Conservation (phyloP, 2,797 vertebrate species). For the Leucoraja ocellata region DNA sequence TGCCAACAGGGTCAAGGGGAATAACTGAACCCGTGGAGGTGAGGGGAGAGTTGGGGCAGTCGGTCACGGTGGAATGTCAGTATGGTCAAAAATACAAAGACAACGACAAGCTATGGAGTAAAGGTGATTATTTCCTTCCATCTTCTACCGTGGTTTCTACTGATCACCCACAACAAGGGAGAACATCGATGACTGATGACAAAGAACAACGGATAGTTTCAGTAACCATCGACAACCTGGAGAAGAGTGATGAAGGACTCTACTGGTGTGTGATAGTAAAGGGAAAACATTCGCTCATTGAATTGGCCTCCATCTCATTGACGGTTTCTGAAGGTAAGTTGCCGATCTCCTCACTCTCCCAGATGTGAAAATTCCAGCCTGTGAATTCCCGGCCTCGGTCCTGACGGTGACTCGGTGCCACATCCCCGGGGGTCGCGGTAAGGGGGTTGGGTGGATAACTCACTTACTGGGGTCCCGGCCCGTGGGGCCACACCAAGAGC, state of each 20-base stretch:
- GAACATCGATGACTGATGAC: background rate
- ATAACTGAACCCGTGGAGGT: background rate
- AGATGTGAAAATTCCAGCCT: too few species aligned
- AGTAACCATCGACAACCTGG: constrained; percentile 5
- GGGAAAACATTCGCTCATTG: too few species aligned
- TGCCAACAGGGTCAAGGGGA: background rate
- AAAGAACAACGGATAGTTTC: constrained; percentile 3
- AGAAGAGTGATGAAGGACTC: background rate
- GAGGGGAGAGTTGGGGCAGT: background rate
- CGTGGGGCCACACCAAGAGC: too few species aligned
- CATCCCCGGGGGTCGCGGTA: too few species aligned
- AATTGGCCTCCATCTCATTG: too few species aligned
- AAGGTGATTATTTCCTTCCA: accelerated
- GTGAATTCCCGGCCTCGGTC: too few species aligned
- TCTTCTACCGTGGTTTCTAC: background rate
- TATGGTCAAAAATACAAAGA: background rate
- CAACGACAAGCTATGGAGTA: constrained; percentile 21
- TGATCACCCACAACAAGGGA: background rate
- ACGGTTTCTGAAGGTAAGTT: too few species aligned
- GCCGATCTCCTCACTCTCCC: too few species aligned
- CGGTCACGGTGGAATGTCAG: constrained; percentile 4
- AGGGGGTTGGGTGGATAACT: too few species aligned
- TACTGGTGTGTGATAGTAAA: constrained; percentile 35
- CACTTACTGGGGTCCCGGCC: too few species aligned
- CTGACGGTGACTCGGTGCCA: too few species aligned